Conservation (phyloP, 2,797 vertebrate species). For the Discoglossus pictus region DNA sequence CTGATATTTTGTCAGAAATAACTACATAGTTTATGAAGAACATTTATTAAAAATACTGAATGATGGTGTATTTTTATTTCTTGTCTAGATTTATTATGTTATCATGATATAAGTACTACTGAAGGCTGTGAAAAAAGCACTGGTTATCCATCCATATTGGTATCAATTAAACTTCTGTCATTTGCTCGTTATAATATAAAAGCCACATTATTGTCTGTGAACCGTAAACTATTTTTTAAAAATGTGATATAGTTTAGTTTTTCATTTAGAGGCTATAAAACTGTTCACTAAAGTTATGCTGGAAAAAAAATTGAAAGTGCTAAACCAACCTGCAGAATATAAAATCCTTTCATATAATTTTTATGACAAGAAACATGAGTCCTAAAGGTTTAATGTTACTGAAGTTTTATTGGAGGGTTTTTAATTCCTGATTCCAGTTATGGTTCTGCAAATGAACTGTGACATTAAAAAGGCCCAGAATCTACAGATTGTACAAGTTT, state of each 20-base stretch:
- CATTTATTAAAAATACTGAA: slow-evolving; percentile 39
- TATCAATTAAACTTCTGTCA: slow-evolving; percentile 68
- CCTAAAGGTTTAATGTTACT: slow-evolving; percentile 84
- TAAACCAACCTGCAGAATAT: slow-evolving; percentile 82
- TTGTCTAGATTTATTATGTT: slow-evolving; percentile 33
- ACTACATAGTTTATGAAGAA: slow-evolving; percentile 32
- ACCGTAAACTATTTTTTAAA: slow-evolving; percentile 80
- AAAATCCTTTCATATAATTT: slow-evolving; percentile 83
- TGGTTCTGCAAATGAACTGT: slow-evolving; percentile 83
- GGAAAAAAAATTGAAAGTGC: slow-evolving; percentile 80
- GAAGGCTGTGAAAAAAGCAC: slow-evolving; percentile 34
- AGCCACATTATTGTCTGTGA: slow-evolving; percentile 81
- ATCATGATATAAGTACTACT: slow-evolving; percentile 44
- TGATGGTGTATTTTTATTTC: slow-evolving; percentile 36
- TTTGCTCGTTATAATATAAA: slow-evolving; percentile 76
- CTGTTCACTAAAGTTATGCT: slow-evolving; percentile 83
- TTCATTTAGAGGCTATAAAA: slow-evolving; percentile 85
- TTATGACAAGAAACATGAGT: slow-evolving; percentile 83
- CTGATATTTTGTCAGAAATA: slow-evolving; percentile 19
- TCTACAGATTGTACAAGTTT: slow-evolving; percentile 66
- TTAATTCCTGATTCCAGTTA: slow-evolving; percentile 84
- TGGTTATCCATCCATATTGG: slow-evolving; percentile 64
- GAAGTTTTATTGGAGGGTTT: slow-evolving; percentile 83
- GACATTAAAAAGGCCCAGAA: slow-evolving; percentile 81
- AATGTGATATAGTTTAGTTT: slow-evolving; percentile 84